phyloP scores from a whole-genome alignment of 2,888 invertebrate species.

The Zonitis immaculata region DNA sequence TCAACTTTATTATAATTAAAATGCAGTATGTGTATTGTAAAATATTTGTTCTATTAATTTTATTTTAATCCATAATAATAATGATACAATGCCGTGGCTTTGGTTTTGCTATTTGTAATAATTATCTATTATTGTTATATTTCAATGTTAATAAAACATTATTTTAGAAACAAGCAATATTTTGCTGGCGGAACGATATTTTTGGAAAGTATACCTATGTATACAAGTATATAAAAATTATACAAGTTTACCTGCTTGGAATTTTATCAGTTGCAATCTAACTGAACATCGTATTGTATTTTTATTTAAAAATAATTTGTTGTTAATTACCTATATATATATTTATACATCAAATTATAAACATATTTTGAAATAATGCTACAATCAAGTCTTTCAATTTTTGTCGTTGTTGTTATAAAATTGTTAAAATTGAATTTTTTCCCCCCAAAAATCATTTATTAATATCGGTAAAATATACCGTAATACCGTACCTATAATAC shows the following conservation, averaged over 20 bases:
- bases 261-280: slow-evolving; percentile 19
- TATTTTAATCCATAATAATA: not conserved
- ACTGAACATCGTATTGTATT: slow-evolving; percentile 6
- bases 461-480: too few species aligned
- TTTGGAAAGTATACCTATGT: slow-evolving; percentile 24
- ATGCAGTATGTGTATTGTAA: not conserved
- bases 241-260: slow-evolving; percentile 17
- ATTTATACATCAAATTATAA: not conserved
- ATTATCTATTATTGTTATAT: slow-evolving; percentile 8
- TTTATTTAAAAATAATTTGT: slow-evolving; percentile 9
- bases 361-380: not conserved
- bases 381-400: not conserved
- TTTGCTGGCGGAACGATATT: slow-evolving; percentile 21
- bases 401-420: too few species aligned
- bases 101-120: slow-evolving; percentile 2
- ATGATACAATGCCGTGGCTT: not conserved
- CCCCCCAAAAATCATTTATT: too few species aligned
- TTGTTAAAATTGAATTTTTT: too few species aligned
- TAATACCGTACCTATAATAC: too few species aligned
- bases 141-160: slow-evolving; percentile 19
- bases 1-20: too few species aligned
- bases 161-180: slow-evolving; percentile 9
- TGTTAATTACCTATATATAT: slow-evolving; percentile 3
- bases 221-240: not conserved
- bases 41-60: not conserved